phyloP scores from a whole-genome alignment of 2,888 invertebrate genomes.

The Drosophila pseudotalamancana region DNA sequence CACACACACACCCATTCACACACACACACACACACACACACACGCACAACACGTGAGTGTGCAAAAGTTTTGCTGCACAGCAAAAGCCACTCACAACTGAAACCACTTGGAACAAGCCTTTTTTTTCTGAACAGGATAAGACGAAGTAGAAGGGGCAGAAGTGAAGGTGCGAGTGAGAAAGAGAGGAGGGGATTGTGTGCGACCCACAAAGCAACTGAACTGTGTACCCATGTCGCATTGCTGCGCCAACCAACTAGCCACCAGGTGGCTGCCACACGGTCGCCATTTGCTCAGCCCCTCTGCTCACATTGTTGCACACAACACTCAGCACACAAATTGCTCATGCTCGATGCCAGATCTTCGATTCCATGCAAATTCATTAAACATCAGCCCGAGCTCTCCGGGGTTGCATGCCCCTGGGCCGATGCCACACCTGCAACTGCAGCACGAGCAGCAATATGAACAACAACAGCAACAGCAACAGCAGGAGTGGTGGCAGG shows the following conservation, averaged over 20 bases:
- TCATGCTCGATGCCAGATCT: constrained; percentile 26
- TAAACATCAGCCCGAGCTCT: constrained; percentile 8
- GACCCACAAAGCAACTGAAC: constrained; percentile 64
- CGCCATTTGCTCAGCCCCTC: constrained; percentile 26
- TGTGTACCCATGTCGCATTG: constrained; percentile 41
- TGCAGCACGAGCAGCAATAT: neutral
- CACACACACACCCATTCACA: neutral
- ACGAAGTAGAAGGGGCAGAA: neutral
- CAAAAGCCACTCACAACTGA: constrained; percentile 74
- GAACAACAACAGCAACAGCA: neutral
- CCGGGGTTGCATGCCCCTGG: neutral
- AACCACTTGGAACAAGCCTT: constrained; percentile 70
- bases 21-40: too few species aligned
- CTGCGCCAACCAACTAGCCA: constrained; percentile 7
- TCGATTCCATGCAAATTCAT: constrained; percentile 40
- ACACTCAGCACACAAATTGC: constrained; percentile 47
- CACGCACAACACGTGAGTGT: constrained; percentile 54
- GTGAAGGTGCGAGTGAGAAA: too few species aligned
- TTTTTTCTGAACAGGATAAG: constrained; percentile 31
- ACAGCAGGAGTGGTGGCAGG: neutral
- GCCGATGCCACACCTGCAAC: constrained; percentile 23
- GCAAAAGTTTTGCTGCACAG: constrained; percentile 58
- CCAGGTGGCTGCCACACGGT: neutral
- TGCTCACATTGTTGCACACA: constrained; percentile 46
- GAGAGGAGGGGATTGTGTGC: constrained; percentile 24